Evolutionary conservation across 23 tunicate species (phyloP).

Genomic region (Diplosoma virens): DNA sequence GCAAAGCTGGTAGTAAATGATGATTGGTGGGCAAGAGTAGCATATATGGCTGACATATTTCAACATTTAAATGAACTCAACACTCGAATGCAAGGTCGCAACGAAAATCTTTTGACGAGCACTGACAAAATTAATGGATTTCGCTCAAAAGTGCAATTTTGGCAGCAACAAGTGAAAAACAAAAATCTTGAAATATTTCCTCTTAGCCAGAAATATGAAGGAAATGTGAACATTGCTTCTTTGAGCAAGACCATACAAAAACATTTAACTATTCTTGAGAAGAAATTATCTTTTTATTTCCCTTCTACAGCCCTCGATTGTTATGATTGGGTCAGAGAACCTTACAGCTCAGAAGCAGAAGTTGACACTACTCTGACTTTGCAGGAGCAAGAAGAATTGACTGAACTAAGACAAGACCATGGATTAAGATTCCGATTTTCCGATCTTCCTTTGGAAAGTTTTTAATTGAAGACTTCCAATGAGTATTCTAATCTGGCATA

Average conservation of each 20-base stretch:
- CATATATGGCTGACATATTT: conserved; percentile 35
- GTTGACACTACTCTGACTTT: conserved; percentile 8
- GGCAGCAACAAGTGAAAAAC: conserved; percentile 23
- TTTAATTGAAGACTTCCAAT: conserved; percentile 15
- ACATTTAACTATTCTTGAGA: background rate
- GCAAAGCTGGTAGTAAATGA: conserved; percentile 22
- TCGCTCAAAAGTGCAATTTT: conserved; percentile 29
- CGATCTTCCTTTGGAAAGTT: conserved; percentile 33
- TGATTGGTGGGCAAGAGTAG: conserved; percentile 41
- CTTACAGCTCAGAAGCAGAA: conserved; percentile 24
- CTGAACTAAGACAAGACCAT: conserved; percentile 21
- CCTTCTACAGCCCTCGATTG: conserved; percentile 15
- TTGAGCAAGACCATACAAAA: background rate
- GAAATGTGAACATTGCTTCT: conserved; percentile 24
- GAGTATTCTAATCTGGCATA: conserved; percentile 30
- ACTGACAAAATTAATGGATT: conserved; percentile 31
- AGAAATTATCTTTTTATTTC: background rate
- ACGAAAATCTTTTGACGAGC: conserved; percentile 21
- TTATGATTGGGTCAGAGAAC: too few species aligned
- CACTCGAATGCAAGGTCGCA: background rate
- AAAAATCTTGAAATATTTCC: conserved; percentile 8
- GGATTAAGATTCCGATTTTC: conserved; percentile 22
- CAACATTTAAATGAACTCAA: conserved; percentile 26
- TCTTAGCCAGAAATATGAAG: background rate
- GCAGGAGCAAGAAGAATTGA: conserved; percentile 35